Evolutionary conservation across 2,888 invertebrate species (phyloP).

Genomic region (Leptinotarsa haldemani): DNA sequence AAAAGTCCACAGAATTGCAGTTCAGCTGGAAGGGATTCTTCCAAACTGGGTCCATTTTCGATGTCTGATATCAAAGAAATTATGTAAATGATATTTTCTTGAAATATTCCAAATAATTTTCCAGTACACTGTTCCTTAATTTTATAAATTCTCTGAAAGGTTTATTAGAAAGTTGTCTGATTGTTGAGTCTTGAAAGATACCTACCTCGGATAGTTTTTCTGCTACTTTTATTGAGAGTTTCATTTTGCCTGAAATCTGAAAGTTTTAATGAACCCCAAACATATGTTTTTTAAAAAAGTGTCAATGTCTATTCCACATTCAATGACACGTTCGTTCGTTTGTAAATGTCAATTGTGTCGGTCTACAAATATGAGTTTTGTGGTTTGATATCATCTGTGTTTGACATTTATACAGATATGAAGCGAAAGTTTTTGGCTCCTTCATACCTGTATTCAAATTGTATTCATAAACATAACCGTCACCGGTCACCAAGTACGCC

Average conservation of each 20-base stretch:
- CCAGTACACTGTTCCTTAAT: conserved; percentile 75
- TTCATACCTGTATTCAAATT: too few relatives aligned
- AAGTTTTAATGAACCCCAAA: neutral
- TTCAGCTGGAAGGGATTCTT: conserved; percentile 79
- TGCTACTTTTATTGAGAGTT: conserved; percentile 73
- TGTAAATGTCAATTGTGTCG: too few relatives aligned
- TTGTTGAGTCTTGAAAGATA: conserved; percentile 21
- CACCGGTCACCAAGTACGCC: too few relatives aligned
- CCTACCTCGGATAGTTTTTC: conserved; percentile 78
- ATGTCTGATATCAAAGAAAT: conserved; percentile 77
- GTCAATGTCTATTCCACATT: too few relatives aligned
- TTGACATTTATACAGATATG: too few relatives aligned
- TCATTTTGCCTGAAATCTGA: neutral
- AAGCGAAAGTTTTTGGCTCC: too few relatives aligned
- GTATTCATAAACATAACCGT: too few relatives aligned
- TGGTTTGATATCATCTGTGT: too few relatives aligned
- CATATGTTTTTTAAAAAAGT: neutral
- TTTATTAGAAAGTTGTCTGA: neutral
- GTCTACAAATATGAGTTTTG: too few relatives aligned
- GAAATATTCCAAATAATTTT: conserved; percentile 80
- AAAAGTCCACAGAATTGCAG: conserved; percentile 82
- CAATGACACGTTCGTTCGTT: too few relatives aligned
- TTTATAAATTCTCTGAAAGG: conserved; percentile 74
- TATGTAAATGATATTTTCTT: conserved; percentile 77
- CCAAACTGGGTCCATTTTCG: conserved; percentile 69